Evolutionary conservation across 2,888 invertebrate species (phyloP).

Genomic region (Nysson spinosus): DNA sequence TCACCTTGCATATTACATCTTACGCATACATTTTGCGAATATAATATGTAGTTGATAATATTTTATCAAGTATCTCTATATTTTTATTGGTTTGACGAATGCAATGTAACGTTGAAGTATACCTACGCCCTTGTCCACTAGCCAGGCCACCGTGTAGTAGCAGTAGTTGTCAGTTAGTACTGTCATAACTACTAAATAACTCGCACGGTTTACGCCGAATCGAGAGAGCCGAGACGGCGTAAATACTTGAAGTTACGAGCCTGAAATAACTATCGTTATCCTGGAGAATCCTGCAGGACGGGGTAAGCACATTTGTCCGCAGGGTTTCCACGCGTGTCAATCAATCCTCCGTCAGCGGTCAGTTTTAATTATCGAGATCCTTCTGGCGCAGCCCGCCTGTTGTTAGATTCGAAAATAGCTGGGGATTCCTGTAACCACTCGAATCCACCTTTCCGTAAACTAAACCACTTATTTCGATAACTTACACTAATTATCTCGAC

Average conservation of each 20-base stretch:
- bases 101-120: neutral
- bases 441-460: constrained; percentile 1
- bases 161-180: constrained; percentile 32
- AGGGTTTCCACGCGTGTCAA: constrained; percentile 53
- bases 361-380: constrained; percentile 57
- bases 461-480: constrained; percentile 9
- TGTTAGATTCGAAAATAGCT: constrained; percentile 43
- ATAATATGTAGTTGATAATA: no score
- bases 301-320: constrained; percentile 37
- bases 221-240: constrained; percentile 15
- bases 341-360: constrained; percentile 46
- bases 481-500: constrained; percentile 22
- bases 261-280: constrained; percentile 30
- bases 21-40: no score
- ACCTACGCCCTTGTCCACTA: constrained; percentile 37
- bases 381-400: constrained; percentile 41
- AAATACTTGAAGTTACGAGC: constrained; percentile 49
- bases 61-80: no score
- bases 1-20: no score
- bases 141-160: constrained; percentile 33
- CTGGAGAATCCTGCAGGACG: constrained; percentile 22
- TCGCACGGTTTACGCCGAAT: constrained; percentile 31
- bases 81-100: neutral
- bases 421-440: constrained; percentile 39
- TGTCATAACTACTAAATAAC: constrained; percentile 42